These are phyloP conservation scores for Myrmecophaga tridactyla DNA, from an alignment of 2,113 vertebrate genomes.

Conservation along the genomic window DNA sequence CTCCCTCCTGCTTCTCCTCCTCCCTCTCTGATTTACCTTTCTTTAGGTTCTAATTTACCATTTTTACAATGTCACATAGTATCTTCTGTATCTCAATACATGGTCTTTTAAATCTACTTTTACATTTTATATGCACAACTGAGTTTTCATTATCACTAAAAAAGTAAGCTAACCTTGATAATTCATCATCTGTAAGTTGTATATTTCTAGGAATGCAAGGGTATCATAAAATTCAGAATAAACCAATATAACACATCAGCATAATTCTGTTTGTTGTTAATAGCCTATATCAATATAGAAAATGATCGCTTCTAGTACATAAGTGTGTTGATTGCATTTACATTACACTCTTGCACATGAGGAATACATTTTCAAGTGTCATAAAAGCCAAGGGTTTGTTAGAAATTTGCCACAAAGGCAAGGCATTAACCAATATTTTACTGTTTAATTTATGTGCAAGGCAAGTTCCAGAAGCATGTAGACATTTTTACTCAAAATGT, in stretches of 20 bases:
- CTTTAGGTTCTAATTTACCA: background rate
- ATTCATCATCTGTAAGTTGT: background rate
- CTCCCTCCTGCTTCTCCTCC: background rate
- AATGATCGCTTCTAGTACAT: background rate
- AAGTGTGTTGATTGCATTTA: background rate
- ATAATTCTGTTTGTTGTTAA: slow-evolving; percentile 21
- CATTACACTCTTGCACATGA: background rate
- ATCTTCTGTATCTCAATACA: background rate
- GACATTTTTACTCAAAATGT: slow-evolving; percentile 12
- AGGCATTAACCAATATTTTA: background rate
- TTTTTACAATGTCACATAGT: no score
- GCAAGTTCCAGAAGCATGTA: background rate
- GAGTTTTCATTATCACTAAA: background rate
- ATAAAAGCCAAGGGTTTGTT: background rate
- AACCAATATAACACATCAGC: background rate
- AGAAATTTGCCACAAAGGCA: background rate
- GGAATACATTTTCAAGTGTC: background rate
- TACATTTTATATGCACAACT: background rate
- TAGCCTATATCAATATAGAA: background rate
- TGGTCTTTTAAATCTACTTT: background rate
- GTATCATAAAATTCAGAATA: background rate
- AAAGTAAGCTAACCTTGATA: background rate
- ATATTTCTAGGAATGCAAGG: background rate
- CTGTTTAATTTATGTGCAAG: background rate
- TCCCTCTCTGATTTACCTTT: background rate